These are phyloP conservation scores for Cacajao melanocephalus DNA, from an alignment of 2,797 vertebrate species.

Conservation along the genomic window DNA sequence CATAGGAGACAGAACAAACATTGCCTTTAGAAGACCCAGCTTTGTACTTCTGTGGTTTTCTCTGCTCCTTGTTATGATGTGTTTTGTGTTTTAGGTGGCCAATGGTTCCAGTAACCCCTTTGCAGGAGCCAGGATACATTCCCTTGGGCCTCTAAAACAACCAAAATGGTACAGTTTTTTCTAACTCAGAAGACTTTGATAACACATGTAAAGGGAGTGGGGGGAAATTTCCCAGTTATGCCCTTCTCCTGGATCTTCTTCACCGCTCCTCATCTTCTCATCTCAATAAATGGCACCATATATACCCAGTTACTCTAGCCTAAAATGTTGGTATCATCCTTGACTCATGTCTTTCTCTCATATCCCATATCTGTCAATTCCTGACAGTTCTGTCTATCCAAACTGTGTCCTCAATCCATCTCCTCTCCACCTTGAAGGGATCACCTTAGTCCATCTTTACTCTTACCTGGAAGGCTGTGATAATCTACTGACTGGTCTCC, in stretches of 20 bases:
- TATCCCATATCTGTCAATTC: not conserved
- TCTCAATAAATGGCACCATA: not conserved
- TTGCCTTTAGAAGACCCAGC: not conserved
- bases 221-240: not conserved
- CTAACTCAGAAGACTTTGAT: not conserved
- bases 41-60: not conserved
- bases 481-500: not conserved
- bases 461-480: not conserved
- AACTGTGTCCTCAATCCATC: not conserved
- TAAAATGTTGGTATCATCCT: not conserved
- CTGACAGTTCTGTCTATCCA: not conserved
- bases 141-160: not conserved
- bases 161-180: not conserved
- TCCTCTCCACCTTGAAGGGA: not conserved
- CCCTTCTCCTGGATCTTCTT: not conserved
- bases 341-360: not conserved
- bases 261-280: not conserved
- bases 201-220: not conserved
- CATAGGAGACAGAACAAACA: not conserved
- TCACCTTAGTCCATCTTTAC: not conserved
- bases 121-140: not conserved
- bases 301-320: no score
- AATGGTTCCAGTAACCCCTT: not conserved
- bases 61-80: not conserved
- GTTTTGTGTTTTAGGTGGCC: not conserved